Evolutionary conservation across 2,113 vertebrate genomes (phyloP), one percentile per base, ranked within the genome.

Genomic region (Perccottus glenii): DNA sequence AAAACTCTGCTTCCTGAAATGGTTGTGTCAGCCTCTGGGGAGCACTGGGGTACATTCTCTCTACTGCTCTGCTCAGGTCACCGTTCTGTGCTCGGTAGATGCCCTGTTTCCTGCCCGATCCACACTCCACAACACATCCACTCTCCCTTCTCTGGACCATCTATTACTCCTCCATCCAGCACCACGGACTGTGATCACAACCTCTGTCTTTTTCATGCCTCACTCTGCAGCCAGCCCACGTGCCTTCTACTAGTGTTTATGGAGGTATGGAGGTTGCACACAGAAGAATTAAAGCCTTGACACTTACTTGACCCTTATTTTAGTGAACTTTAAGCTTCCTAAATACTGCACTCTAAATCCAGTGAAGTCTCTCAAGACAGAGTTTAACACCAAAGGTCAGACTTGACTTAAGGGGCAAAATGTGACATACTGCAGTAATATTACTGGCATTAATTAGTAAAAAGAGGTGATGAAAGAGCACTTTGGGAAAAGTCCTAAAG

Each of bases 171-270:
- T 76, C 58, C 38, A 65, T 73, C 62, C 61, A 73, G 67, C 76
- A 76, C 45, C 45, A 36, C 62, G 78, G 59, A 66, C 60, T 50
- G 58, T 64, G 70, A 78, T 78, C 70, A 73, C 75, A 82, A 88
- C 87, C 85, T 74, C 40, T 40, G 62, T 40, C 64, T 73, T 83
- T 83, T 90, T 85, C 84, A 91, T 69, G 51, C 6, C n/a, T n/a
- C n/a, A 15, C 60, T 58, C 48, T 68, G 80, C 74, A 63, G 56
- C 10, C 5, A 78, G 78, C 74, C 67, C 75, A 82, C 75, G 63
- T 12, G 83, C 76, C 81, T 55, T 59, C 44, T 66, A 33, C 1
- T 49, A 58, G 64, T 80, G 80, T 85, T 88, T 82, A 80, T 62
- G 71, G 53, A 14, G 4, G 44, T 82, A 80, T 62, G 71, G 53